Evolutionary conservation across 2,797 vertebrate species (phyloP).

Genomic region (Typhlichthys subterraneus): DNA sequence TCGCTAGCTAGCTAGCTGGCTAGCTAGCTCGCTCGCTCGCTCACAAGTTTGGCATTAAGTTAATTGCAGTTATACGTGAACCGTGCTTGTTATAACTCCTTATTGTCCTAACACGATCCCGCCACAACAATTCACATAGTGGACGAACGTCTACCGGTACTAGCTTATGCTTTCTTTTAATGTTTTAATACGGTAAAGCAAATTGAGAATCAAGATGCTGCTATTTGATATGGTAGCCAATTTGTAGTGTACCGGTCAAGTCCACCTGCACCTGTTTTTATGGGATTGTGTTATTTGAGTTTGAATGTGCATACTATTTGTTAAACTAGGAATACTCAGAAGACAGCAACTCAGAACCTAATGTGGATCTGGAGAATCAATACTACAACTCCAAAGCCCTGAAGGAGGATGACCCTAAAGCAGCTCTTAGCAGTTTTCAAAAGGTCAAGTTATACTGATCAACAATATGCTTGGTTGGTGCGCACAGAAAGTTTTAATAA

Average conservation of each 20-base stretch:
- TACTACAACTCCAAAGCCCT: conserved; percentile 95
- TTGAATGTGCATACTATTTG: conserved; percentile 12
- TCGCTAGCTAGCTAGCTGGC: conserved; percentile 24
- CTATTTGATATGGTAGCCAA: background rate
- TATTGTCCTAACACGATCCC: too few relatives aligned
- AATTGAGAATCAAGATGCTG: conserved; percentile 4
- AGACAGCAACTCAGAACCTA: conserved; percentile 92
- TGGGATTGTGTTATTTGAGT: background rate
- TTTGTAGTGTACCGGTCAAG: background rate
- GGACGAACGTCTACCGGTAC: too few relatives aligned
- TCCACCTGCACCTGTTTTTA: background rate
- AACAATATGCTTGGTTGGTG: background rate
- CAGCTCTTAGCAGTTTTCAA: conserved; percentile 90
- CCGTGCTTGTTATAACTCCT: too few relatives aligned
- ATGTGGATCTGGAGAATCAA: conserved; percentile 93
- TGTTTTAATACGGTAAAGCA: conserved; percentile 16
- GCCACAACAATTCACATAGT: too few relatives aligned
- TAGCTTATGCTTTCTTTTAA: conserved; percentile 7
- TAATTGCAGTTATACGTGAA: background rate
- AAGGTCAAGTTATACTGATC: conserved; percentile 75
- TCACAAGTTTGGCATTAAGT: background rate
- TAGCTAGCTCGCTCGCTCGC: conserved; percentile 16
- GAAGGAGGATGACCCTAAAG: conserved; percentile 94
- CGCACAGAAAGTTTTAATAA: background rate
- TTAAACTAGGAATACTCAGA: conserved; percentile 87